phyloP scores from a whole-genome alignment of 2,797 vertebrate genomes.

The Falco naumanni region DNA sequence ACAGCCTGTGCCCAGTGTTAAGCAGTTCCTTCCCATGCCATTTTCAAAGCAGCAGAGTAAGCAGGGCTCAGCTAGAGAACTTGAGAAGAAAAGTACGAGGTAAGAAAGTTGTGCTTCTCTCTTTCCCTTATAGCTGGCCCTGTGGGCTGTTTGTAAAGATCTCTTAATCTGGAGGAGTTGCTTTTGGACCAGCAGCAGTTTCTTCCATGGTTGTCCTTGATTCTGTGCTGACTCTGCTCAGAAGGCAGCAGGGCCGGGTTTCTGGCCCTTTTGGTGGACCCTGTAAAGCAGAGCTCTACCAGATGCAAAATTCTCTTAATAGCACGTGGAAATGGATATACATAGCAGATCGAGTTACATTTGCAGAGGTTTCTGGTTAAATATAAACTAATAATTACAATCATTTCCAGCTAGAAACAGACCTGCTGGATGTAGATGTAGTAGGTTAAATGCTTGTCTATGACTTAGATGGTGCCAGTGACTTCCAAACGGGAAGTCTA shows the following conservation, averaged over 20 bases:
- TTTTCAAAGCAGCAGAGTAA: constrained; percentile 68
- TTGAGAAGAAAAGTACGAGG: constrained; percentile 63
- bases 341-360: neutral
- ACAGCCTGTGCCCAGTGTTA: constrained; percentile 42
- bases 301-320: neutral
- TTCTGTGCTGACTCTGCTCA: neutral
- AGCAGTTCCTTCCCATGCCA: constrained; percentile 73
- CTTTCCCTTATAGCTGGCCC: neutral
- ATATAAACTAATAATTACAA: neutral
- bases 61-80: constrained; percentile 34
- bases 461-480: neutral
- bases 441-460: neutral
- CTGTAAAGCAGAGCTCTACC: neutral
- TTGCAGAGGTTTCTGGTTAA: neutral
- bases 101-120: constrained; percentile 53
- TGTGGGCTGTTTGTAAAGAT: neutral
- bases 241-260: neutral
- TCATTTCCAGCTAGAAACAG: neutral
- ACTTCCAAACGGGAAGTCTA: neutral
- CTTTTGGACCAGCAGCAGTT: neutral
- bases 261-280: neutral
- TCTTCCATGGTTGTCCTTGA: neutral
- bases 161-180: neutral
- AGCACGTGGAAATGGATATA: neutral
- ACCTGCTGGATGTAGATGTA: neutral